Base-by-base conservation (phyloP, 1,140 invertebrate genomes). In the Drosophila subobscura region DNA sequence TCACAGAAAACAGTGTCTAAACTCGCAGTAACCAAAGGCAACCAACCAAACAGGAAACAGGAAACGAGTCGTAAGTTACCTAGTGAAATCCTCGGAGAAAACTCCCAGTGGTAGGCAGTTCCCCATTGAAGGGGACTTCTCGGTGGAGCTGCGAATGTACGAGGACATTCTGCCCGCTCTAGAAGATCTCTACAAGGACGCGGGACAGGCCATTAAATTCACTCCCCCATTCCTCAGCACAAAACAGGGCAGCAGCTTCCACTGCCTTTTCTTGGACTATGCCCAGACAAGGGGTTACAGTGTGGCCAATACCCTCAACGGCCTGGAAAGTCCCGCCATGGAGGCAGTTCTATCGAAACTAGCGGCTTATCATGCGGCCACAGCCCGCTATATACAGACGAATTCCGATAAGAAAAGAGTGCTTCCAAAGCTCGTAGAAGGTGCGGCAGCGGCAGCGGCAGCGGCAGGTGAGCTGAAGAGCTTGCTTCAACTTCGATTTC, bases 361-460 rank as follows among this genome's bases (percentile, higher is more conserved):
- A 53, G 94, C 92, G 0, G 92, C 77, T 54, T 93, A 93, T 79
- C 94, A 94, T 70, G 94, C 93, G 0, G 84, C 91, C 4, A 93
- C 93, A 0, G 90, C 93, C 2, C 44, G 68, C 44, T 75, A 80
- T 75, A 51, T 90, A 46, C 64, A 74, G 47, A 20, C 20, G 3
- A 70, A 65, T 20, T 57, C 59, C 3, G 50, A 22, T 3, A 41
- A 72, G 22, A 46, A 77, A 14, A 65, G 56, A 8, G 67, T 72
- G 16, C 49, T 85, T 40, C 37, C 66, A 45, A 76, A 68, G 37
- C 72, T 67, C 4, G 20, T 6, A 7, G 0, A 46, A 8, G 29
- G 7, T 10, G 27, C 29, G 10, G 2, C 37, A 12, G n/a, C 10
- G 10, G 23, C 14, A 14, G 22, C 33, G 10, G 46, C 22, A 1